Evolutionary conservation across 2,113 vertebrate genomes (phyloP).

Genomic region (Channa argus): DNA sequence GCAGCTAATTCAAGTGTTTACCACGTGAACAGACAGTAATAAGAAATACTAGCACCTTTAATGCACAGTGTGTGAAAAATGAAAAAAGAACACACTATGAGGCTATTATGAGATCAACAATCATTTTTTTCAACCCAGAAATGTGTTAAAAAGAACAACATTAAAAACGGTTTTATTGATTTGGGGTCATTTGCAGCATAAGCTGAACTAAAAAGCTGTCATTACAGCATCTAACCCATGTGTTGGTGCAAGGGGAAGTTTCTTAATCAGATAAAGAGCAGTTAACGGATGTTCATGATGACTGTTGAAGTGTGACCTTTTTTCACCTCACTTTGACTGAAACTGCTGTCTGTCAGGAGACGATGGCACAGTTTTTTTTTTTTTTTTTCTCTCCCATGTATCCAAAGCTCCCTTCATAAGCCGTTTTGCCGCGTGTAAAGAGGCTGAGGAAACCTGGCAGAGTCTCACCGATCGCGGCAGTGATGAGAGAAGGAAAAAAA

Average conservation of each 20-base stretch:
- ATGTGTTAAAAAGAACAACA: no score
- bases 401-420: constrained; percentile 27
- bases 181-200: neutral
- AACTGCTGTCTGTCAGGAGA: constrained; percentile 22
- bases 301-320: constrained; percentile 26
- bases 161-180: no score
- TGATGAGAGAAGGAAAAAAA: constrained; percentile 11
- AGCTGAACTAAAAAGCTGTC: neutral
- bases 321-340: constrained; percentile 22
- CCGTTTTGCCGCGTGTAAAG: neutral
- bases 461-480: constrained; percentile 1
- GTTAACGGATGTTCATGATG: constrained; percentile 13
- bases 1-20: constrained; percentile 7
- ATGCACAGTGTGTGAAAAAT: neutral
- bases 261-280: constrained; percentile 18
- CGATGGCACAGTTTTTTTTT: neutral
- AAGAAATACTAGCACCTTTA: constrained; percentile 6
- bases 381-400: no score
- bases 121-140: neutral
- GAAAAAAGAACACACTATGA: neutral
- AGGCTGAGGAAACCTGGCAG: neutral
- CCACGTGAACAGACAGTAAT: neutral
- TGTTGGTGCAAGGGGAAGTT: neutral
- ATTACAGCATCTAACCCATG: neutral
- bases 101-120: neutral